Evolutionary conservation across 2,888 invertebrate genomes (phyloP).

Genomic region (Drosophila multiciliata): DNA sequence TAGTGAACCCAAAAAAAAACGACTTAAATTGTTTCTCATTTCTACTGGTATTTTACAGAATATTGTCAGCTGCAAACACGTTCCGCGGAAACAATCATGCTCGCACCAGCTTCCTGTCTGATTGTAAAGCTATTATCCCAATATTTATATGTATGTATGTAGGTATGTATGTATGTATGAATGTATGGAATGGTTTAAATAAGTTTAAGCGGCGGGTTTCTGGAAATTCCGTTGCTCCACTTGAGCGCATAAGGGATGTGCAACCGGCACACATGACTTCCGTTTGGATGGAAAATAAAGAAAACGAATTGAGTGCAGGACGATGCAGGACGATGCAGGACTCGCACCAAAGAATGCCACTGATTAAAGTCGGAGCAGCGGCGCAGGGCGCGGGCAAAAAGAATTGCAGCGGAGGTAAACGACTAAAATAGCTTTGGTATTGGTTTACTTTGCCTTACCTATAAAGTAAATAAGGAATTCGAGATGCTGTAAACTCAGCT

Average conservation of each 20-base stretch:
- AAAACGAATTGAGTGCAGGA: constrained; percentile 75
- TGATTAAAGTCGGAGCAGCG: constrained; percentile 66
- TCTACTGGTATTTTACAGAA: constrained; percentile 25
- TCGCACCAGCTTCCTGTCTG: constrained; percentile 76
- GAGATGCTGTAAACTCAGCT: constrained; percentile 51
- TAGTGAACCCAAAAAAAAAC: not conserved
- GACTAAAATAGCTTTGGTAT: constrained; percentile 71
- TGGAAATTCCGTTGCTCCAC: constrained; percentile 36
- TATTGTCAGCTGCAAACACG: constrained; percentile 62
- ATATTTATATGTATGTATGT: constrained; percentile 12
- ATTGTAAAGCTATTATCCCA: constrained; percentile 76
- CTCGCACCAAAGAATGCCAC: constrained; percentile 70
- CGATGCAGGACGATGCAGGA: constrained; percentile 62
- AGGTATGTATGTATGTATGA: constrained; percentile 4
- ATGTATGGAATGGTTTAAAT: constrained; percentile 50
- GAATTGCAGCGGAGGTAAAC: constrained; percentile 54
- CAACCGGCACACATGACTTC: constrained; percentile 74
- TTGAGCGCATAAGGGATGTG: constrained; percentile 65
- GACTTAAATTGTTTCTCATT: constrained; percentile 27
- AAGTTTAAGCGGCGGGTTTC: constrained; percentile 40
- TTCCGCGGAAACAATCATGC: constrained; percentile 77
- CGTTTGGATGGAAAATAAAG: constrained; percentile 72
- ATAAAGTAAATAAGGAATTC: constrained; percentile 77
- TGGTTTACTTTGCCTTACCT: constrained; percentile 59
- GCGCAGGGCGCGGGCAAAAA: constrained; percentile 18